phyloP scores from a whole-genome alignment of 2,113 vertebrate species.

The Nestor notabilis region DNA sequence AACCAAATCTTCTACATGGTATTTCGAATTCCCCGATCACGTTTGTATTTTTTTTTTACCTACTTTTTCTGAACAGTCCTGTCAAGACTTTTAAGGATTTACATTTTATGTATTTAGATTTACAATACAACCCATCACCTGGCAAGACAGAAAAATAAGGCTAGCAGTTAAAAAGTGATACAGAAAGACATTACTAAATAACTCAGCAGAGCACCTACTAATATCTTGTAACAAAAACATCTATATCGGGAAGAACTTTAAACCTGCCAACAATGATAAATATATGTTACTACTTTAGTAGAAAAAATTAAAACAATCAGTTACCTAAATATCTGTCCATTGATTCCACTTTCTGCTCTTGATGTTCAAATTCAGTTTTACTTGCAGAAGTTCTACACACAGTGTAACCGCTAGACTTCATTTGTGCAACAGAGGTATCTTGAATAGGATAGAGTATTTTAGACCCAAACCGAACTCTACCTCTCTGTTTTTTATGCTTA shows the following conservation, averaged over 20 bases:
- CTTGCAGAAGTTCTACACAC: background rate
- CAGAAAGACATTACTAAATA: background rate
- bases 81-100: background rate
- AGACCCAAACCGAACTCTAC: slow-evolving; percentile 1
- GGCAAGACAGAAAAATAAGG: background rate
- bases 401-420: background rate
- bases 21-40: background rate
- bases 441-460: background rate
- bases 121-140: background rate
- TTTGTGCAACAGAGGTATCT: background rate
- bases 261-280: background rate
- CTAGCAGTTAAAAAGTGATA: background rate
- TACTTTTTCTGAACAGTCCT: background rate
- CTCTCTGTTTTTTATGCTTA: slow-evolving; percentile 7
- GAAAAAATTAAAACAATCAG: background rate
- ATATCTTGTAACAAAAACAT: background rate
- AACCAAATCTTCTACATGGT: background rate
- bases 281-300: background rate
- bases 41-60: background rate
- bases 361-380: background rate
- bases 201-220: background rate
- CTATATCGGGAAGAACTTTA: background rate
- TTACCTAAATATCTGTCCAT: slow-evolving; percentile 84
- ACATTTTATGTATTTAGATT: background rate
- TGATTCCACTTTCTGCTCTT: slow-evolving; percentile 55